These are phyloP conservation scores for Madoqua kirkii DNA, from an alignment of 2,113 vertebrate genomes.

Conservation along the genomic window DNA sequence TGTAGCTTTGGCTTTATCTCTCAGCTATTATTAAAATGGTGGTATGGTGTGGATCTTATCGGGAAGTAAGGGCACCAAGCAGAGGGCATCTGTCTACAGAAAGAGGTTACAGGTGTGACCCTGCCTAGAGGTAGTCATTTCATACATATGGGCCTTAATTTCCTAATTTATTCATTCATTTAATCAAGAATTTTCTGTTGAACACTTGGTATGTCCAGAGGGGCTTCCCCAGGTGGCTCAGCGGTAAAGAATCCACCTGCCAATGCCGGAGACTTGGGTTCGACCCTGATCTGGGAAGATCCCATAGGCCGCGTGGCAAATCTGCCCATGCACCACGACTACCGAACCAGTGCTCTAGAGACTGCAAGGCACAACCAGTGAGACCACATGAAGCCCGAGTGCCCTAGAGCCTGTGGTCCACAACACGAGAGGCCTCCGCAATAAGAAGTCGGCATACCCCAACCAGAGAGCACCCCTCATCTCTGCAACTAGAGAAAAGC, in stretches of 20 bases:
- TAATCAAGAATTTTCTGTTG: background rate
- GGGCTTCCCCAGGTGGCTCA: background rate
- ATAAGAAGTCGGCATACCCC: background rate
- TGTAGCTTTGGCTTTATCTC: background rate
- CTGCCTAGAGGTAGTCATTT: background rate
- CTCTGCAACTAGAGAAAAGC: background rate
- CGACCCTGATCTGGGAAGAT: background rate
- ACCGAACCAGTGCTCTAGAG: background rate
- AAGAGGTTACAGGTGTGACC: background rate
- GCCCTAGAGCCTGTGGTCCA: background rate
- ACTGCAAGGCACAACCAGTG: background rate
- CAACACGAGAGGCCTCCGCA: background rate
- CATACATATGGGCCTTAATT: background rate
- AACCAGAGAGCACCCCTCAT: background rate
- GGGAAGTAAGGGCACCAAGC: background rate
- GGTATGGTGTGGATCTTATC: background rate
- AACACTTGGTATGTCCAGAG: background rate
- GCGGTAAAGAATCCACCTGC: background rate
- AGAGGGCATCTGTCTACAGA: background rate
- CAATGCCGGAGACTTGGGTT: background rate
- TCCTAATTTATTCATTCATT: constrained; percentile 7
- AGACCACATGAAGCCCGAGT: background rate
- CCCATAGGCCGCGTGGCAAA: background rate
- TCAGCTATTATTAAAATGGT: background rate
- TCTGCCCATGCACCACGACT: background rate